phyloP scores from a whole-genome alignment of 2,797 vertebrate species.

The Trachops cirrhosus region DNA sequence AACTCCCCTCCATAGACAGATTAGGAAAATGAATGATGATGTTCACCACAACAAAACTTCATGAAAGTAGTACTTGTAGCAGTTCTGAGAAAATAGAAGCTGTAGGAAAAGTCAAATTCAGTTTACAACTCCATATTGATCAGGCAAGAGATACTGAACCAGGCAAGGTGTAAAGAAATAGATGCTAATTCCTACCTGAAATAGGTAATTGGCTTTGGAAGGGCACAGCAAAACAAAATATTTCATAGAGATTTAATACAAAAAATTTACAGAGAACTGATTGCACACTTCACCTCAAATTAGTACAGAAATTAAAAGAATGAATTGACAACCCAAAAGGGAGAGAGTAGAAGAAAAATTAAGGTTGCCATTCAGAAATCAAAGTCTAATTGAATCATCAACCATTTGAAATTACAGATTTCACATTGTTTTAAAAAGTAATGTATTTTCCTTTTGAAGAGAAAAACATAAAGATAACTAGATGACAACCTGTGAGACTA shows the following conservation, averaged over 20 bases:
- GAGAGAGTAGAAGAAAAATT: constrained; percentile 11
- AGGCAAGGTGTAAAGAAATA: background rate
- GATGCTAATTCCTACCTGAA: constrained; percentile 21
- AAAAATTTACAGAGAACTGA: constrained; percentile 29
- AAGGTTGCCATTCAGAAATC: constrained; percentile 46
- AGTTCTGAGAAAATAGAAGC: background rate
- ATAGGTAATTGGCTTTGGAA: constrained; percentile 5
- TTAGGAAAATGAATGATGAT: background rate
- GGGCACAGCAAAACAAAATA: background rate
- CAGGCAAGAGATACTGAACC: background rate
- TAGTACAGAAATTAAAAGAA: constrained; percentile 12
- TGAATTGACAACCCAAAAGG: constrained; percentile 11
- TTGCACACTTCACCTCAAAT: constrained; percentile 51
- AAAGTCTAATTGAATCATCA: constrained; percentile 7
- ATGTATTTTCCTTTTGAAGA: constrained; percentile 35
- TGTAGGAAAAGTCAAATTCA: background rate
- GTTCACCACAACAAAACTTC: background rate
- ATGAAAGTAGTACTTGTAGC: background rate
- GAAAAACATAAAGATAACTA: constrained; percentile 9
- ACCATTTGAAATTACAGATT: constrained; percentile 43
- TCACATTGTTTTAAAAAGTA: constrained; percentile 49
- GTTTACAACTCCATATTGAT: background rate
- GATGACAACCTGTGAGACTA: constrained; percentile 36
- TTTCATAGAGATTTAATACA: background rate
- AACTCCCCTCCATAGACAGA: background rate